Percentiles rank a stretch among this genome's conserved stretches.
Evolutionary conservation across 2,113 vertebrate genomes (phyloP).

Genomic region (Sapayoa aenigma): DNA sequence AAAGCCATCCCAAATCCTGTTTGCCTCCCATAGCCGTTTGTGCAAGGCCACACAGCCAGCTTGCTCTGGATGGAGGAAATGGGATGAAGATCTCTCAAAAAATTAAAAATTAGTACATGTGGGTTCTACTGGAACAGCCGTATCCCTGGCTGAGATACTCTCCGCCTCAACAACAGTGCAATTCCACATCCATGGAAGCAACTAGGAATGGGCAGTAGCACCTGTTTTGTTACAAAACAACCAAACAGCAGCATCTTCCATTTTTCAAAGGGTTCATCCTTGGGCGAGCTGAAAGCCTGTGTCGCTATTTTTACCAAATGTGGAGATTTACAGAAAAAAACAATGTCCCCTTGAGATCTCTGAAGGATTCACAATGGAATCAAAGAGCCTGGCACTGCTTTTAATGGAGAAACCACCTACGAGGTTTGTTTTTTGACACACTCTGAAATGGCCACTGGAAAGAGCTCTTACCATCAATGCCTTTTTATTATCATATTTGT

Average conservation of each 20-base stretch:
- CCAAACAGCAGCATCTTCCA: background rate
- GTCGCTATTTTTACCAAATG: background rate
- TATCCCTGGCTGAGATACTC: background rate
- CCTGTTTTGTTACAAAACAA: background rate
- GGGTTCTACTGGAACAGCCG: background rate
- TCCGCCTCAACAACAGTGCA: fast-evolving
- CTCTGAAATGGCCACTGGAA: background rate
- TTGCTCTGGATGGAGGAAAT: background rate
- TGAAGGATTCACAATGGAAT: background rate
- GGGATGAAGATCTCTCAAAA: background rate
- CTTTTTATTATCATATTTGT: background rate
- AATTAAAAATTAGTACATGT: fast-evolving
- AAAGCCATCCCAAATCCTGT: background rate
- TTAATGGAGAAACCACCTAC: background rate
- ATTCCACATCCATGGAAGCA: background rate
- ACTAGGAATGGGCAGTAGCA: background rate
- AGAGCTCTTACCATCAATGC: background rate
- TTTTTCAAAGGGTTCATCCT: background rate
- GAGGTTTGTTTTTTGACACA: background rate
- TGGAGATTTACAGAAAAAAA: background rate
- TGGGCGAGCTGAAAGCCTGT: background rate
- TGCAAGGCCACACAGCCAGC: background rate
- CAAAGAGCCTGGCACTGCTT: background rate
- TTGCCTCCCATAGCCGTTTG: fast-evolving
- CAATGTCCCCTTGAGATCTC: background rate